Percentiles rank a stretch among this genome's conserved stretches.
These are phyloP conservation scores for Helleia helle DNA, from an alignment of 2,888 invertebrate genomes.

Conservation along the genomic window DNA sequence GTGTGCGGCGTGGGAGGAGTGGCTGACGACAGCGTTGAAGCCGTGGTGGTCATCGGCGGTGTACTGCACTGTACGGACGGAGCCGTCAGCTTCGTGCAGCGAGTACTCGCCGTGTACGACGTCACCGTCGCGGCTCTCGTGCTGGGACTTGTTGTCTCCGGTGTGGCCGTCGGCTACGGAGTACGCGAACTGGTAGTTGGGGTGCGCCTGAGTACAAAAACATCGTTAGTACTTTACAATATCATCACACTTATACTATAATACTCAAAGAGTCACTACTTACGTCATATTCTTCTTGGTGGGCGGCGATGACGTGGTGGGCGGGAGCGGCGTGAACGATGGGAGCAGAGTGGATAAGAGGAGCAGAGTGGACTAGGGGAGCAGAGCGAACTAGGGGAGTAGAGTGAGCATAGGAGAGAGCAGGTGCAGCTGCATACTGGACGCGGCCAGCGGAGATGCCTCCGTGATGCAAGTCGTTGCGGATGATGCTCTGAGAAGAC, in stretches of 20 bases:
- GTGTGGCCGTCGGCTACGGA: conserved; percentile 41
- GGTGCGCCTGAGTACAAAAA: conserved; percentile 46
- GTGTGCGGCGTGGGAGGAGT: conserved; percentile 23
- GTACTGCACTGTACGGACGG: conserved; percentile 69
- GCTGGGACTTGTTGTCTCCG: background rate
- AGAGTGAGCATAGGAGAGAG: conserved; percentile 22
- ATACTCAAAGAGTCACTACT: too few relatives aligned
- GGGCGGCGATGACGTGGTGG: conserved; percentile 12
- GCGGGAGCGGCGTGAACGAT: conserved; percentile 25
- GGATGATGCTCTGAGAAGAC: conserved; percentile 43
- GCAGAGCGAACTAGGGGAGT: conserved; percentile 33
- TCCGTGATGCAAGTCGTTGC: conserved; percentile 33
- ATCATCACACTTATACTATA: background rate
- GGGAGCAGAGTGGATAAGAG: conserved; percentile 28
- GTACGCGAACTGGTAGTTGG: conserved; percentile 73
- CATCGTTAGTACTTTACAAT: background rate
- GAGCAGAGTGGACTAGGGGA: conserved; percentile 9
- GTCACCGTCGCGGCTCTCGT: conserved; percentile 33
- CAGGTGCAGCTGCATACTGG: conserved; percentile 26
- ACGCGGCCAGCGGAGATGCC: conserved; percentile 23
- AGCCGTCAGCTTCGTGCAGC: conserved; percentile 66
- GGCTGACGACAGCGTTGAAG: conserved; percentile 31
- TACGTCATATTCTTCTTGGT: background rate
- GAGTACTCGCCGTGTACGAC: conserved; percentile 57
- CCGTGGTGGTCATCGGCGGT: conserved; percentile 66